Conservation (phyloP, 2,113 vertebrate genomes). For the Poeciliopsis turrubarensis region DNA sequence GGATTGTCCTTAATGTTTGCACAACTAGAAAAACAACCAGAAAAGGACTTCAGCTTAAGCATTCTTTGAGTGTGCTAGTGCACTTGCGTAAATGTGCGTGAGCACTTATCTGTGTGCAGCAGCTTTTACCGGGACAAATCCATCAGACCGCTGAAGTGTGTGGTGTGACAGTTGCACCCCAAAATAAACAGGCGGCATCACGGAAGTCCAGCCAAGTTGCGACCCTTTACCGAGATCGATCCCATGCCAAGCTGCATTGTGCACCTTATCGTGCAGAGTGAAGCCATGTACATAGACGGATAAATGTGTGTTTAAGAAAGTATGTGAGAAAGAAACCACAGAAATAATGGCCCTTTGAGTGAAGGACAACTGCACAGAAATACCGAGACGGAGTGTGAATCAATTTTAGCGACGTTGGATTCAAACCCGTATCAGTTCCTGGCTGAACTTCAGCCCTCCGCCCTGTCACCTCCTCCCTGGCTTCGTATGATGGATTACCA, state of each 20-base stretch:
- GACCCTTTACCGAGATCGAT: conserved; percentile 47
- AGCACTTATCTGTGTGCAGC: conserved; percentile 24
- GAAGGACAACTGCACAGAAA: conserved; percentile 44
- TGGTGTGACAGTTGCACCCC: conserved; percentile 78
- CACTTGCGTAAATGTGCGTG: conserved; percentile 16
- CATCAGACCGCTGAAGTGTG: conserved; percentile 78
- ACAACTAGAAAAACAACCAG: conserved; percentile 46
- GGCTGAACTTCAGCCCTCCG: conserved; percentile 68
- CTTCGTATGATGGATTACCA: conserved; percentile 78
- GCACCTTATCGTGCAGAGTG: conserved; percentile 23
- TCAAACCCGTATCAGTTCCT: conserved; percentile 61
- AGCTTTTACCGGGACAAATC: conserved; percentile 80
- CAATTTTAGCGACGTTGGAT: conserved; percentile 70
- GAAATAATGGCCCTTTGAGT: conserved; percentile 52
- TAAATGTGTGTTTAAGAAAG: conserved; percentile 47
- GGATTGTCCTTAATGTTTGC: conserved; percentile 37
- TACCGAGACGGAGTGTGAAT: conserved; percentile 63
- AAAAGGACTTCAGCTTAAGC: conserved; percentile 38
- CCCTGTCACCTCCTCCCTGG: conserved; percentile 59
- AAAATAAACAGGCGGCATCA: conserved; percentile 83
- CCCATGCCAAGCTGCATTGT: conserved; percentile 27
- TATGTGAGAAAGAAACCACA: conserved; percentile 45
- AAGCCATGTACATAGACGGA: conserved; percentile 28
- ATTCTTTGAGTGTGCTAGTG: conserved; percentile 23
- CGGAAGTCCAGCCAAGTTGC: conserved; percentile 58